Evolutionary conservation across 2,888 invertebrate species (phyloP).

Genomic region (Calephelis perditalis): DNA sequence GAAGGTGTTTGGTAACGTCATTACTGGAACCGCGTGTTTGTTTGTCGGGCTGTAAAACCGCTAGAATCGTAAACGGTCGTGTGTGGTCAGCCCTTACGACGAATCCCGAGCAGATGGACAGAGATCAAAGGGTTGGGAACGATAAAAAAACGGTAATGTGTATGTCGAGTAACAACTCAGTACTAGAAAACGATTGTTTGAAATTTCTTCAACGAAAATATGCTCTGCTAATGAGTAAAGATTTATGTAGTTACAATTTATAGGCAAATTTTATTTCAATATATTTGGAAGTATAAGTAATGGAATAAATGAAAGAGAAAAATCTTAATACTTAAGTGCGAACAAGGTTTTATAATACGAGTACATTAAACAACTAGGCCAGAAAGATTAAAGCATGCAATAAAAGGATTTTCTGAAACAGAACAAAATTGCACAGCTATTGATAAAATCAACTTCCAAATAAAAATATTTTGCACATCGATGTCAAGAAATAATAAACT

Average conservation of each 20-base stretch:
- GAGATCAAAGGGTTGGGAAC: constrained; percentile 68
- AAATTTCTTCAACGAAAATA: neutral
- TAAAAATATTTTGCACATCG: neutral
- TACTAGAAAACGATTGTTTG: constrained; percentile 3
- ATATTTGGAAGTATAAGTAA: no score
- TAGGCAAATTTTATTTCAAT: neutral
- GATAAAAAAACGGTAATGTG: constrained; percentile 49
- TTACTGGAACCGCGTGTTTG: constrained; percentile 72
- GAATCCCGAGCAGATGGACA: constrained; percentile 72
- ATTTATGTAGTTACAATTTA: neutral
- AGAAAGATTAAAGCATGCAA: no score
- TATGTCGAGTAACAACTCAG: constrained; percentile 2
- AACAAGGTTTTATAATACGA: no score
- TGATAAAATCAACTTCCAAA: neutral
- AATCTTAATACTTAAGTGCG: no score
- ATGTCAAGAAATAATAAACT: neutral
- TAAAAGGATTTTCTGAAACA: no score
- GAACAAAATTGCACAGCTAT: no score
- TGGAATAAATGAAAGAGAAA: no score
- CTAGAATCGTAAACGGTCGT: constrained; percentile 73
- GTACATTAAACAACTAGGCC: no score
- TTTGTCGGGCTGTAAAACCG: constrained; percentile 73
- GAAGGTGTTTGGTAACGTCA: constrained; percentile 53
- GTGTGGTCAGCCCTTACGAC: constrained; percentile 77
- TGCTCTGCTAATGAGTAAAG: constrained; percentile 11